A percentile compares a stretch with the other conserved stretches of the same genome.
Evolutionary conservation across 2,888 invertebrate genomes (phyloP).

Genomic region (Dolichomitus sp.): DNA sequence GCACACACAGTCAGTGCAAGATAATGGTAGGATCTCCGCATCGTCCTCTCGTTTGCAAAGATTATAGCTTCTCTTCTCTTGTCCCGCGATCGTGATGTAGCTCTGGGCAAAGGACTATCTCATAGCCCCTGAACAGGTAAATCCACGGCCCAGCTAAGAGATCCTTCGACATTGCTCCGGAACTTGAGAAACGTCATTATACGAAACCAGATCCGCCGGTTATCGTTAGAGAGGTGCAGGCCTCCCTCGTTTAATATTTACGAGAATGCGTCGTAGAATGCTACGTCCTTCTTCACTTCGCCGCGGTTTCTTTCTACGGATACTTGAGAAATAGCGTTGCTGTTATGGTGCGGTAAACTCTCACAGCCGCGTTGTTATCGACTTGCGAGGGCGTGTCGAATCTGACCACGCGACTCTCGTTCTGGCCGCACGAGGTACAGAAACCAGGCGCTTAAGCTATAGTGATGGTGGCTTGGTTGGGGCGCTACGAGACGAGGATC

Average conservation of each 20-base stretch:
- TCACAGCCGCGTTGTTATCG: slow-evolving; percentile 66
- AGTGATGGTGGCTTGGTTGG: slow-evolving; percentile 9
- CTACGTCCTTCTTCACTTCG: slow-evolving; percentile 2
- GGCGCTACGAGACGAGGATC: slow-evolving; percentile 25
- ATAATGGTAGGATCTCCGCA: slow-evolving; percentile 67
- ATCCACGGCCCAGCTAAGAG: neutral
- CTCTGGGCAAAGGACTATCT: slow-evolving; percentile 50
- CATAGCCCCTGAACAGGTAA: slow-evolving; percentile 33
- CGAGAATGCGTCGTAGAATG: slow-evolving; percentile 56
- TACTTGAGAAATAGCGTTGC: slow-evolving; percentile 29
- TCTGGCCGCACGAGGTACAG: slow-evolving; percentile 4
- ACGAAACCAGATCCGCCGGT: slow-evolving; percentile 68
- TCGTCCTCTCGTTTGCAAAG: slow-evolving; percentile 46
- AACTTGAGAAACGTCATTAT: slow-evolving; percentile 70
- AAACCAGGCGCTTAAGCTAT: slow-evolving; percentile 32
- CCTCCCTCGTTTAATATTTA: slow-evolving; percentile 64
- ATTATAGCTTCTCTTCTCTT: slow-evolving; percentile 43
- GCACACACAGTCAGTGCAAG: slow-evolving; percentile 48
- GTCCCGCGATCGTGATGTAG: slow-evolving; percentile 48
- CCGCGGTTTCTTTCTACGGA: neutral
- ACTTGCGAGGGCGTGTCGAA: slow-evolving; percentile 68
- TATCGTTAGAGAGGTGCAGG: slow-evolving; percentile 55
- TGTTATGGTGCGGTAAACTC: slow-evolving; percentile 26
- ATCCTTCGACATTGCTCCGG: slow-evolving; percentile 39
- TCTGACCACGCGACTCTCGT: slow-evolving; percentile 46